These are phyloP conservation scores for Loris lydekkerianus DNA, from an alignment of 2,797 vertebrate genomes.

Conservation along the genomic window DNA sequence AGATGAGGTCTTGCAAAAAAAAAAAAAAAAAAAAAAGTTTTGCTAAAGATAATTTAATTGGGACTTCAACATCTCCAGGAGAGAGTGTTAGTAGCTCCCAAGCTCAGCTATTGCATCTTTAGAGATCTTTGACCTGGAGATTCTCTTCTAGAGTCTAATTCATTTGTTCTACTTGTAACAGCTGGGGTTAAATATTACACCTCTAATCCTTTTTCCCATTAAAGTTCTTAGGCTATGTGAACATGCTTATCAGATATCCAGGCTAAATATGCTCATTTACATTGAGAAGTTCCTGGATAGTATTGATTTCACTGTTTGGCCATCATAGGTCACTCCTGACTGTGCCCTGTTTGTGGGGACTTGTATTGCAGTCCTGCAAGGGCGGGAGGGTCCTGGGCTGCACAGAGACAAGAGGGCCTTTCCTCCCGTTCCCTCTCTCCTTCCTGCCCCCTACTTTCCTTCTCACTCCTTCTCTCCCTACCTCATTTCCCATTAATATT, in stretches of 20 bases:
- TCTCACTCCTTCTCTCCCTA: not conserved
- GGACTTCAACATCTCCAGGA: not conserved
- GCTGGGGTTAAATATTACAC: not conserved
- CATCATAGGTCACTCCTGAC: not conserved
- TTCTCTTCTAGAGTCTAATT: not conserved
- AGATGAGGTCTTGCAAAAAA: no score
- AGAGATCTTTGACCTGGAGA: not conserved
- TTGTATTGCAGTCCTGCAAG: not conserved
- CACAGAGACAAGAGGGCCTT: not conserved
- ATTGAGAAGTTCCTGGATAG: conserved; percentile 43
- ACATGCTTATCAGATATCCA: not conserved
- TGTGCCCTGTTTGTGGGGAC: not conserved
- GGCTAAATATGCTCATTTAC: not conserved
- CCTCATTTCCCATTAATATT: not conserved
- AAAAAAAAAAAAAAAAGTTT: not conserved
- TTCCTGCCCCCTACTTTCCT: not conserved
- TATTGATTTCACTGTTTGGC: not conserved
- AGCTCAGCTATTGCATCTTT: not conserved
- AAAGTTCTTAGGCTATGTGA: conserved; percentile 14
- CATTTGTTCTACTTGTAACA: not conserved
- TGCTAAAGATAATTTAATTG: not conserved
- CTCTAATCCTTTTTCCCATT: not conserved
- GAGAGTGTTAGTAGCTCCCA: not conserved
- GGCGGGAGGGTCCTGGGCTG: not conserved
- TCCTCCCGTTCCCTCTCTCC: not conserved